phyloP scores from a whole-genome alignment of 2,797 vertebrate genomes.

The Nasua narica region DNA sequence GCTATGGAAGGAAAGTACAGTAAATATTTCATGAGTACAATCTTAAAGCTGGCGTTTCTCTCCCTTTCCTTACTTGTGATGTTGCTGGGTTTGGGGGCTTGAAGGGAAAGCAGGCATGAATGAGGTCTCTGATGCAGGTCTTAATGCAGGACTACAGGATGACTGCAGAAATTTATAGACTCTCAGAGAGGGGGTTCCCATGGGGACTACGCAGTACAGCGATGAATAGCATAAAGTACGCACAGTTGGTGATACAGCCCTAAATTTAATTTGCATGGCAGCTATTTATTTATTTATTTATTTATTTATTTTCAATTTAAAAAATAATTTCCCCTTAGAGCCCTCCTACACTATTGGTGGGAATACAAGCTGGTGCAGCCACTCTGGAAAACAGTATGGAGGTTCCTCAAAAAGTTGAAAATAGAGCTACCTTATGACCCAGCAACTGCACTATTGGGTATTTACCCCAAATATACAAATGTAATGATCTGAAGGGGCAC shows the following conservation, averaged over 20 bases:
- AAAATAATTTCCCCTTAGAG: neutral
- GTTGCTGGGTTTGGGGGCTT: neutral
- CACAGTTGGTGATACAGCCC: neutral
- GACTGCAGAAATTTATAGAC: neutral
- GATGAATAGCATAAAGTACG: neutral
- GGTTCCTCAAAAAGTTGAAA: no score
- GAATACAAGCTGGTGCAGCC: no score
- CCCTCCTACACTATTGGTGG: no score
- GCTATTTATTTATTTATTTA: neutral
- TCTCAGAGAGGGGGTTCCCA: accelerated
- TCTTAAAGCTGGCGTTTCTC: neutral
- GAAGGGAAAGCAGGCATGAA: neutral
- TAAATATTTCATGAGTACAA: neutral
- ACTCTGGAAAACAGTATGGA: no score
- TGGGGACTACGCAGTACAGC: neutral
- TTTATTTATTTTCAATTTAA: neutral
- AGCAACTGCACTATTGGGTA: no score
- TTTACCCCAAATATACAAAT: no score
- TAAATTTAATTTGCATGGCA: neutral
- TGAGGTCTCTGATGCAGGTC: neutral
- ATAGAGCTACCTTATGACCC: no score
- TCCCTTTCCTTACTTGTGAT: neutral
- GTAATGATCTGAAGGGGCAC: no score
- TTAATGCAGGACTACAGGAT: neutral
- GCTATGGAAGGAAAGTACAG: neutral